Conservation (phyloP, 64 coral and sea anemone genomes). For the Actinia tenebrosa region DNA sequence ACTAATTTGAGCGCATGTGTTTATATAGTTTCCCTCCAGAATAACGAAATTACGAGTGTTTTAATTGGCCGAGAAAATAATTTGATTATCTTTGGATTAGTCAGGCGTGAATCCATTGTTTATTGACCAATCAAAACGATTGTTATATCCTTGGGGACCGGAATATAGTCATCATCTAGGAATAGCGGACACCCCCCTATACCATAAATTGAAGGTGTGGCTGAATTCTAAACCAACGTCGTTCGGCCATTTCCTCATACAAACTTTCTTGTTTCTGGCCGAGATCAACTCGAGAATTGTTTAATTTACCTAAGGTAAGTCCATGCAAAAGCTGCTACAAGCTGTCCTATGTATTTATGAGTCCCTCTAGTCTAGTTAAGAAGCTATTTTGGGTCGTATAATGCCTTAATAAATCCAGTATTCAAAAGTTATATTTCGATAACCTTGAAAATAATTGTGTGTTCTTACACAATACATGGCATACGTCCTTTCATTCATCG, state of each 20-base stretch:
- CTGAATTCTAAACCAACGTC: constrained; percentile 42
- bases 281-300: constrained; percentile 39
- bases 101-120: constrained; percentile 16
- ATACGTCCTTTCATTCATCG: constrained; percentile 6
- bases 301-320: constrained; percentile 60
- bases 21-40: constrained; percentile 30
- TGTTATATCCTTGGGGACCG: constrained; percentile 43
- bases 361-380: constrained; percentile 1
- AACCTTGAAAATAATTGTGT: background rate
- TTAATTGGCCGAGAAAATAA: constrained; percentile 28
- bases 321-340: background rate
- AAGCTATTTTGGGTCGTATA: background rate
- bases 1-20: background rate
- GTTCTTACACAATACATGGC: constrained; percentile 18
- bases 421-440: constrained; percentile 22
- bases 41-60: constrained; percentile 27
- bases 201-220: constrained; percentile 83
- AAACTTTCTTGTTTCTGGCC: constrained; percentile 58
- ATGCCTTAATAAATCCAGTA: background rate
- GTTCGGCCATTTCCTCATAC: constrained; percentile 73
- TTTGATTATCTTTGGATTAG: constrained; percentile 42
- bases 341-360: constrained; percentile 17
- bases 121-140: constrained; percentile 39
- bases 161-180: constrained; percentile 49
- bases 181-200: constrained; percentile 66